Base-by-base conservation (phyloP, 2,797 vertebrate genomes). In the Capromys pilorides region DNA sequence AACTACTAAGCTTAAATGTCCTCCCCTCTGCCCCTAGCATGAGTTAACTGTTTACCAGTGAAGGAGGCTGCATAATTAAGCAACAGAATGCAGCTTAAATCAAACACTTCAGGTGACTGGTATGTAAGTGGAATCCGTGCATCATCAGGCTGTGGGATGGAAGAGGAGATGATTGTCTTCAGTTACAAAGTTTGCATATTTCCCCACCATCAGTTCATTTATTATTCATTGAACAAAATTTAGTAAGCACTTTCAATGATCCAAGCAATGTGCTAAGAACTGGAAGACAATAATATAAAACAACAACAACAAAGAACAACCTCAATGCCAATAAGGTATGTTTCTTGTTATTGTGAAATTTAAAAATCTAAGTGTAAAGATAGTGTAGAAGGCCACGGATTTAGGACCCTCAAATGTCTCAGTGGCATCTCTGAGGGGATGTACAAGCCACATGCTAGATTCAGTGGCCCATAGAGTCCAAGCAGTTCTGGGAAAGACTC, bases 161-260 rank as follows among this genome's bases (percentile, higher is more conserved):
- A 33, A 93, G 86, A 57, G 64, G 78, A 88, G 75, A 62, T 18
- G 13, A 14, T 64, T 81, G 18, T 69, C 39, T 79, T 75, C 33
- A 71, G 5, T 81, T 91, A 64, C 24, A 24, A 31, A 59, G 21
- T 90, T 86, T 80, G 21, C 61, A 36, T 86, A 51, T 95, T 94
- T 82, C 45, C 85, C 39, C 13, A 66, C 94, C 79, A 54, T 92
- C 78, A 75, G 64, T 94, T 93, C 88, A 93, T 94, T 95, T 61
- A 24, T 88, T 91, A 94, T 91, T 93, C 66, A 85, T 39, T 79
- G 82, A 85, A 87, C 22, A 90, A 77, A 95, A 90, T 90, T 92
- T 87, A 96, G 88, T 86, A 80, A 64, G 57, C 64, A 87, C 85
- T 93, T 94, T 81, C 73, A 82, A 88, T 67, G 86, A 88, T 75